A percentile compares a stretch with the other conserved stretches of the same genome.
Conservation (phyloP, 1,140 invertebrate species). For the Drosophila biarmipes region DNA sequence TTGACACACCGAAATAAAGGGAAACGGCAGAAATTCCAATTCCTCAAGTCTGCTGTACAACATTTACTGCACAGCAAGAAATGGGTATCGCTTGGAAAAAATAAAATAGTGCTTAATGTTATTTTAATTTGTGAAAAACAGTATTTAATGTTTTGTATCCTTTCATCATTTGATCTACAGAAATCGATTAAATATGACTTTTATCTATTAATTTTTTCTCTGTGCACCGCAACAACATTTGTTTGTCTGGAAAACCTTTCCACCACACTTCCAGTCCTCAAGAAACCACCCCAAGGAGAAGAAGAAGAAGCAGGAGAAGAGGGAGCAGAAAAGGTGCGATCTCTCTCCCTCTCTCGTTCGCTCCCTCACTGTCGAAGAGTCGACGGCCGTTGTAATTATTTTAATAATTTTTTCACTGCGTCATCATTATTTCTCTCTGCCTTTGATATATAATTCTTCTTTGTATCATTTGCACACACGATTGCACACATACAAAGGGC, state of each 20-base stretch:
- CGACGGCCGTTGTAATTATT: conserved; percentile 81
- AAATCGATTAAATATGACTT: too few relatives aligned
- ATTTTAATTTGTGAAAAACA: too few relatives aligned
- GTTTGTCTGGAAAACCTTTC: conserved; percentile 70
- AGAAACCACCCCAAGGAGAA: conserved; percentile 65
- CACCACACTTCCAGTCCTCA: conserved; percentile 60
- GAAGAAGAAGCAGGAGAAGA: neutral
- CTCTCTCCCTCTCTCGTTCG: conserved; percentile 27
- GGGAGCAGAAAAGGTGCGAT: conserved; percentile 62
- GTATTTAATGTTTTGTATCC: too few relatives aligned
- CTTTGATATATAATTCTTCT: conserved; percentile 82
- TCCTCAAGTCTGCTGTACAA: conserved; percentile 16
- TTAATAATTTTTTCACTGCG: conserved; percentile 79
- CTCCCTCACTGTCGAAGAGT: conserved; percentile 52
- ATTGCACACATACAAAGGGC: conserved; percentile 54
- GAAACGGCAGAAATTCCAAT: conserved; percentile 37
- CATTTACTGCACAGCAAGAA: conserved; percentile 9
- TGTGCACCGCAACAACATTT: conserved; percentile 11
- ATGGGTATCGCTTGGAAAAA: neutral
- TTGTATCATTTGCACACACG: conserved; percentile 82
- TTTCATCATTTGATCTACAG: too few relatives aligned
- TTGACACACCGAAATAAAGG: conserved; percentile 46
- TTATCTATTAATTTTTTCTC: neutral
- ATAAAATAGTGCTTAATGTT: too few relatives aligned
- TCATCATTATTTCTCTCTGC: conserved; percentile 82